These are phyloP conservation scores for Myotis yumanensis DNA, from an alignment of 2,113 vertebrate genomes.

Conservation along the genomic window DNA sequence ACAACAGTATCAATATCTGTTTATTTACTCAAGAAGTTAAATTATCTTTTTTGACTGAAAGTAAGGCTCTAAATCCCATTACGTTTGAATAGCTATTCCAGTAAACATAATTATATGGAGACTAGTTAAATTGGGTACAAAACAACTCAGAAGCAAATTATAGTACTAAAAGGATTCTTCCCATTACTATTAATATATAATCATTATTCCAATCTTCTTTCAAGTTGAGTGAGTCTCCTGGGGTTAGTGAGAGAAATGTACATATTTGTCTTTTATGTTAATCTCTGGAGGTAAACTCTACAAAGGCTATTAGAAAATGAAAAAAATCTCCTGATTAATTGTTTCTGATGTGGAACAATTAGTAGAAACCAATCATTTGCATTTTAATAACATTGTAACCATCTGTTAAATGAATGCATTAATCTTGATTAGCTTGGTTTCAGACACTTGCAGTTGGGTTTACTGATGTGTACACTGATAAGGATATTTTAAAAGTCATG, in stretches of 20 bases:
- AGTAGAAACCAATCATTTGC: slow-evolving; percentile 95
- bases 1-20: not conserved
- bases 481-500: slow-evolving; percentile 69
- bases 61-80: slow-evolving; percentile 12
- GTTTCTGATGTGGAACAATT: slow-evolving; percentile 93
- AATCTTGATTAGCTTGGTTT: slow-evolving; percentile 95
- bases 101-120: slow-evolving; percentile 51
- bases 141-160: slow-evolving; percentile 68
- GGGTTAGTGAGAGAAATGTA: slow-evolving; percentile 60
- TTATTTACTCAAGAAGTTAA: slow-evolving; percentile 2
- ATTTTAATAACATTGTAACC: slow-evolving; percentile 98
- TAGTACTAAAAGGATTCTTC: slow-evolving; percentile 66
- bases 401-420: slow-evolving; percentile 95
- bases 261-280: slow-evolving; percentile 69
- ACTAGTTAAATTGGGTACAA: slow-evolving; percentile 51
- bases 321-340: slow-evolving; percentile 89
- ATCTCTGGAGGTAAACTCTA: slow-evolving; percentile 76
- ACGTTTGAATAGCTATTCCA: slow-evolving; percentile 6
- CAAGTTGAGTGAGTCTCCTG: slow-evolving; percentile 64
- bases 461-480: slow-evolving; percentile 82
- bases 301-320: slow-evolving; percentile 77
- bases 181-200: slow-evolving; percentile 68
- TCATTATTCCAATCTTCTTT: slow-evolving; percentile 61
- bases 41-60: slow-evolving; percentile 25
- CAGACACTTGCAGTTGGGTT: slow-evolving; percentile 84